Percentiles rank a stretch among this genome's conserved stretches.
Conservation (phyloP, 2,113 vertebrate genomes). For the Pogonocichla stellata region DNA sequence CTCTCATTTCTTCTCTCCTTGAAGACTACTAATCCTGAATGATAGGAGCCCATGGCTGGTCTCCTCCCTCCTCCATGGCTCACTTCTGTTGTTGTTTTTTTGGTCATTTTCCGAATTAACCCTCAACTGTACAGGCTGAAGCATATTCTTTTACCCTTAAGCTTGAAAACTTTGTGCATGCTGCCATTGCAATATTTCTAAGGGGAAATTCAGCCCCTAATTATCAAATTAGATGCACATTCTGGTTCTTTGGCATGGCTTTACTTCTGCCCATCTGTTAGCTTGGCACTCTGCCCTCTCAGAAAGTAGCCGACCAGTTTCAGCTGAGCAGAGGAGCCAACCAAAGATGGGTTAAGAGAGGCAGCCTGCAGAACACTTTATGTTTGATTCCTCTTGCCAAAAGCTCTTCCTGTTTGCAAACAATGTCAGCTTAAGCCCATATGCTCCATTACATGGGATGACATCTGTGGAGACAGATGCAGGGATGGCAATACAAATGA, state of each 20-base stretch:
- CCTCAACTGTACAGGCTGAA: neutral
- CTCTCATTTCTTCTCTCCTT: constrained; percentile 9
- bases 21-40: neutral
- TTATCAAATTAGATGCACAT: constrained; percentile 67
- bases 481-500: constrained; percentile 55
- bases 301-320: constrained; percentile 33
- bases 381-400: constrained; percentile 26
- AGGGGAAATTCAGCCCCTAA: constrained; percentile 45
- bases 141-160: constrained; percentile 11
- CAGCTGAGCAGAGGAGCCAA: constrained; percentile 46
- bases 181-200: constrained; percentile 27
- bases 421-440: constrained; percentile 65
- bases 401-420: constrained; percentile 67
- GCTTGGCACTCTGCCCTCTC: constrained; percentile 41
- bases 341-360: constrained; percentile 54
- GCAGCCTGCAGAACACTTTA: constrained; percentile 41
- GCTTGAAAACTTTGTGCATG: neutral
- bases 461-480: constrained; percentile 68
- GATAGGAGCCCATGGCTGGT: neutral
- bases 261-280: constrained; percentile 51
- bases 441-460: constrained; percentile 64
- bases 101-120: neutral
- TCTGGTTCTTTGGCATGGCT: constrained; percentile 57
- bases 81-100: neutral
- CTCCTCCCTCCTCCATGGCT: neutral